Evolutionary conservation across 30 jellyfish, hydroid and myxozoan species (phyloP), one percentile per base, ranked within the genome.

Genomic region (Aurelia sp.): DNA sequence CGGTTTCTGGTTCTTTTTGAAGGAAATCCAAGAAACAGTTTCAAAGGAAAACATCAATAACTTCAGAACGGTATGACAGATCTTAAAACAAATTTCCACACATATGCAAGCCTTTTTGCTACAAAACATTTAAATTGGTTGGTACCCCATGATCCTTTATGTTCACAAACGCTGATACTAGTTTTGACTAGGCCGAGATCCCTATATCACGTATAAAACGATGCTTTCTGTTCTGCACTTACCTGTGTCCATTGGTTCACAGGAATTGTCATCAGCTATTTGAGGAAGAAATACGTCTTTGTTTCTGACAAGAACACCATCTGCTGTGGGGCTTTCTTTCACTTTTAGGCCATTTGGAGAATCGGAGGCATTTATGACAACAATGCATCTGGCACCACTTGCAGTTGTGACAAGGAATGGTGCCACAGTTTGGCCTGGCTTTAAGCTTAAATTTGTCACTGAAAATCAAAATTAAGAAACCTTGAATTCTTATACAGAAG

Each of bases 281-380:
- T 88, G 96, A 12, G 96, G 96, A 41, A 88, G 83, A 52, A 88
- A 88, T 19, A 88, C 96, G 74, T 88, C 96, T 69, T 88, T 88
- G 72, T 88, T 78, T 58, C 96, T 38, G 27, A 88, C 90, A 15
- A 88, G 63, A 53, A 72, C 60, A 57, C 92, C 76, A 13, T 82
- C 86, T 5, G 80, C 63, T 38, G 67, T 33, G 10, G 81, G 22
- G 19, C 74, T 40, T 12, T 84, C 93, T 73, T 84, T 84, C 4
- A 38, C 30, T 51, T 84, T 84, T 6, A 81, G 24, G 17, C 57
- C 74, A 50, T 21, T 30, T 18, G 58, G 27, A 18, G 48, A 48
- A 63, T 84, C 93, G 13, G 88, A 18, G 19, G 92, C 76, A 60
- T 74, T 74, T 20, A 71, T 84, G 3, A 84, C 76, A 17, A 84